phyloP scores from a whole-genome alignment of 2,113 vertebrate genomes.

The Hyperopisus bebe region DNA sequence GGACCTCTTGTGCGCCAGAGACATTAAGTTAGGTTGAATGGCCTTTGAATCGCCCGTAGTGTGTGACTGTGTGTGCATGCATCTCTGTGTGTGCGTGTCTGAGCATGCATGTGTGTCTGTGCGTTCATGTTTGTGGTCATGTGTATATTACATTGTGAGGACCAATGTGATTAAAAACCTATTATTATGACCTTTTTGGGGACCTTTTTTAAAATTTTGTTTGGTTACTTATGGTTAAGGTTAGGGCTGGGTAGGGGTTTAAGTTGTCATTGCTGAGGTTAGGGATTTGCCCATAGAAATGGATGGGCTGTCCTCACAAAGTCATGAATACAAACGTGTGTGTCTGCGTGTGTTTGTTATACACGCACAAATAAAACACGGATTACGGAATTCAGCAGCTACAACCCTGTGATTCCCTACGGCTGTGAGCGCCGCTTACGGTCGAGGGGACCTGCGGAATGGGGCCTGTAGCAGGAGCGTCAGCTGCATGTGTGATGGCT shows the following conservation, averaged over 20 bases:
- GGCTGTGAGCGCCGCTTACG: not conserved
- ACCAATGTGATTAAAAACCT: not conserved
- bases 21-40: not conserved
- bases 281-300: too few relatives aligned
- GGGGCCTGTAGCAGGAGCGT: not conserved
- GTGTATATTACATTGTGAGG: too few relatives aligned
- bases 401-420: not conserved
- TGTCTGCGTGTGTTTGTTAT: not conserved
- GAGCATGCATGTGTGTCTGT: too few relatives aligned
- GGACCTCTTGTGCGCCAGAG: not conserved
- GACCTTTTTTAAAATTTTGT: too few relatives aligned
- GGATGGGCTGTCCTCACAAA: too few relatives aligned
- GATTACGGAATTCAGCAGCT: not conserved
- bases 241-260: too few relatives aligned
- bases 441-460: not conserved
- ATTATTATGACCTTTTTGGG: not conserved
- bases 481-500: not conserved
- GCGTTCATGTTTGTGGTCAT: not conserved
- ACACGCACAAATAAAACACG: not conserved
- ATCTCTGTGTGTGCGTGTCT: too few relatives aligned
- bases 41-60: not conserved
- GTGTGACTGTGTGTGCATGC: not conserved
- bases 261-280: too few relatives aligned
- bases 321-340: not conserved
- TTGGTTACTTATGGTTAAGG: too few relatives aligned